Evolutionary conservation across 2,888 invertebrate genomes (phyloP).

Genomic region (Eupithecia subumbrata): DNA sequence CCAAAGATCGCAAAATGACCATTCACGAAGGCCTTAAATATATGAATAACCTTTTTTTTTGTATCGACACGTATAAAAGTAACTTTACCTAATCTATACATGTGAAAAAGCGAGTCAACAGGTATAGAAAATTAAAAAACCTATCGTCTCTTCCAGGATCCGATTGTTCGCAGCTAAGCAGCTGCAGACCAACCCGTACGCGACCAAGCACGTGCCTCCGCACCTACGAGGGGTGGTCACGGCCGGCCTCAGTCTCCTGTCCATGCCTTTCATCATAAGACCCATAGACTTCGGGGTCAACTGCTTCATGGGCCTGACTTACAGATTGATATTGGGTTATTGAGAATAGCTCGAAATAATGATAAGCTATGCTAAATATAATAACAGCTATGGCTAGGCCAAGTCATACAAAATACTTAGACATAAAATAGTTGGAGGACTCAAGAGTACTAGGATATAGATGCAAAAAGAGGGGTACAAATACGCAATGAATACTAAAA

Average conservation of each 20-base stretch:
- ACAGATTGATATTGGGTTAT: background rate
- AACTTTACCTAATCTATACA: too few relatives aligned
- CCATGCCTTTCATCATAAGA: background rate
- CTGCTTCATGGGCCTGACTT: background rate
- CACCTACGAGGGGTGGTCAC: background rate
- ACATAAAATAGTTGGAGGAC: background rate
- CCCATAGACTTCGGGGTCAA: background rate
- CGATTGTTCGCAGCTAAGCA: background rate
- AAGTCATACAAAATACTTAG: background rate
- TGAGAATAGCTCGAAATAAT: background rate
- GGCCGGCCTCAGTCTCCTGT: background rate
- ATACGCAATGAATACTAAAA: background rate
- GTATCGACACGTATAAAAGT: too few relatives aligned
- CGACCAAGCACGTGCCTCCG: background rate
- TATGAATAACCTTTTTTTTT: too few relatives aligned
- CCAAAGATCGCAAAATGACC: too few relatives aligned
- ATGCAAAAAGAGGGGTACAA: background rate
- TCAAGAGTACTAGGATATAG: background rate
- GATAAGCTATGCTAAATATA: background rate
- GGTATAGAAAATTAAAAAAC: background rate
- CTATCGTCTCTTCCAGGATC: background rate
- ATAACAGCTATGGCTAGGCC: too few relatives aligned
- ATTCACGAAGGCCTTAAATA: too few relatives aligned
- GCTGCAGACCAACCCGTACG: background rate
- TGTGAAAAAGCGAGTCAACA: background rate